These are phyloP conservation scores for Larimichthys crocea DNA, from an alignment of 2,113 vertebrate species.

Conservation along the genomic window DNA sequence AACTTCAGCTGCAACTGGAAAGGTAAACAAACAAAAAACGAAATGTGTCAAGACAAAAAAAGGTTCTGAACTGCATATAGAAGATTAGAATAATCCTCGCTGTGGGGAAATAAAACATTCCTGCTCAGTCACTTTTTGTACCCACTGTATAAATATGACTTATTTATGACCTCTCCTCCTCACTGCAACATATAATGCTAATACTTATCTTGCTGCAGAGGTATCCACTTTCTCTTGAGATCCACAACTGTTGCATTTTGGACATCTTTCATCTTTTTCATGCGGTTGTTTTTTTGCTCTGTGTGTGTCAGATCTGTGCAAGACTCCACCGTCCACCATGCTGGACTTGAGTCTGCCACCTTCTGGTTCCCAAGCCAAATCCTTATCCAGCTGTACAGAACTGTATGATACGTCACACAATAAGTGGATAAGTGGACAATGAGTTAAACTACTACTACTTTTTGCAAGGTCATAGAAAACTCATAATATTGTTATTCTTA, in stretches of 20 bases:
- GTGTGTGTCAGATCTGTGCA: background rate
- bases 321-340: no score
- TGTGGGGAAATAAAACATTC: background rate
- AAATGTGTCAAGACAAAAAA: background rate
- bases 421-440: no score
- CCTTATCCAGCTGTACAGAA: no score
- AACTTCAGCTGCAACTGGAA: background rate
- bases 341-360: no score
- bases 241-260: background rate
- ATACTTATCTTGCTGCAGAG: background rate
- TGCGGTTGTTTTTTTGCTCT: background rate
- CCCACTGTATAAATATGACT: background rate
- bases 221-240: no score
- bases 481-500: no score
- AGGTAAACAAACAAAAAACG: background rate
- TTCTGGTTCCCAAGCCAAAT: no score
- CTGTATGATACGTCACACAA: no score
- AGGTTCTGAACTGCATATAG: no score
- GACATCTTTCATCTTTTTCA: background rate
- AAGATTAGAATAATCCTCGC: background rate
- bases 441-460: background rate
- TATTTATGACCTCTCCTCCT: slow-evolving; percentile 1
- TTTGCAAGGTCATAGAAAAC: background rate
- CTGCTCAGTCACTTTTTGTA: background rate
- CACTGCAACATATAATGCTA: background rate